Percentiles rank a stretch among this genome's conserved stretches.
Evolutionary conservation across 2,888 invertebrate genomes (phyloP).

Genomic region (Phragmatobia fuliginosa): DNA sequence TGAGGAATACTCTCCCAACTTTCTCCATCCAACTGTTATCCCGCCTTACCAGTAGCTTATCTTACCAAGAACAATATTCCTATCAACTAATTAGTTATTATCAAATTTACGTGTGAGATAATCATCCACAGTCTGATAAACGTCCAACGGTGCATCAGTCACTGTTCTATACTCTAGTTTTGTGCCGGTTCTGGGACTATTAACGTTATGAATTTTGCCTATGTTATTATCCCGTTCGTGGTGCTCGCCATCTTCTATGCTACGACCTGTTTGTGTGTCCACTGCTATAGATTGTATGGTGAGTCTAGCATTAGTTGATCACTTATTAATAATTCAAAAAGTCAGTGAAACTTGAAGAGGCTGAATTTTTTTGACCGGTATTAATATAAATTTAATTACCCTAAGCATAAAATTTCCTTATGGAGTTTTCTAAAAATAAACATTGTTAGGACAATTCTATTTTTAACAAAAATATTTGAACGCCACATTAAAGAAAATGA

Average conservation of each 20-base stretch:
- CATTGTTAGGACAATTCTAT: too few species aligned
- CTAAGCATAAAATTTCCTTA: too few species aligned
- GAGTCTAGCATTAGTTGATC: slow-evolving; percentile 44
- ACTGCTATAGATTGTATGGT: slow-evolving; percentile 68
- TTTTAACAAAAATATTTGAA: too few species aligned
- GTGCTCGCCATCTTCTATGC: slow-evolving; percentile 58
- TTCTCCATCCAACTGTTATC: neutral
- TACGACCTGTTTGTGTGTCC: slow-evolving; percentile 65
- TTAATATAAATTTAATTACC: too few species aligned
- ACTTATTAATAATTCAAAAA: neutral
- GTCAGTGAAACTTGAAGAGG: too few species aligned
- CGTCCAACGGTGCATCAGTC: neutral
- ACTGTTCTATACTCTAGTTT: neutral
- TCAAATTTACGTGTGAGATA: slow-evolving; percentile 31
- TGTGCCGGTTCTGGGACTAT: neutral
- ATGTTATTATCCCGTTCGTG: slow-evolving; percentile 58
- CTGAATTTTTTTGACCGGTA: too few species aligned
- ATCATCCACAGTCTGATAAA: slow-evolving; percentile 15
- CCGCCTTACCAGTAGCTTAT: neutral
- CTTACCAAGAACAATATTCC: neutral
- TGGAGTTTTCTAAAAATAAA: too few species aligned
- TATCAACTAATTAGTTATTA: slow-evolving; percentile 31
- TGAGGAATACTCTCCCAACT: neutral
- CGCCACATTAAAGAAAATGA: too few species aligned
- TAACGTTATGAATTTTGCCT: slow-evolving; percentile 51